phyloP scores from a whole-genome alignment of 2,113 vertebrate species.

The Nannospalax galili region DNA sequence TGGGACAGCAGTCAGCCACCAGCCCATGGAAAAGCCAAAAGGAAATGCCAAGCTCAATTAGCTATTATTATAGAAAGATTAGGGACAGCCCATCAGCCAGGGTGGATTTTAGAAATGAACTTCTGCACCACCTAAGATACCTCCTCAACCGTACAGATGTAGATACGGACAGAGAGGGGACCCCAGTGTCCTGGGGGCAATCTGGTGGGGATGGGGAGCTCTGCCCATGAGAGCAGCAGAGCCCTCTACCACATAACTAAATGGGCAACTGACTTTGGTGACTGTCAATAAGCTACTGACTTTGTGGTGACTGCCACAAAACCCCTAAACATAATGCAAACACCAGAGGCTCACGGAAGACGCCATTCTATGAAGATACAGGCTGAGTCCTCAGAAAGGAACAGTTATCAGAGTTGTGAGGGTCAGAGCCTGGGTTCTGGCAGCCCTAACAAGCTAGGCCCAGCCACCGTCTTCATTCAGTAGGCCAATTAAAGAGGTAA shows the following conservation, averaged over 20 bases:
- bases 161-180: too few species aligned
- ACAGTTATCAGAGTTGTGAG: too few species aligned
- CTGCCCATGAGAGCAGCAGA: rapidly evolving
- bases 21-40: rapidly evolving
- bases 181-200: rapidly evolving
- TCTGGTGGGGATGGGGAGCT: rapidly evolving
- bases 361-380: rapidly evolving
- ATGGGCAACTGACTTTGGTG: too few species aligned
- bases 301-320: background rate
- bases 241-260: rapidly evolving
- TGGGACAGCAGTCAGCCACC: background rate
- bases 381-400: rapidly evolving
- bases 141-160: background rate
- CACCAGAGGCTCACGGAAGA: rapidly evolving
- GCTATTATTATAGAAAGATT: background rate
- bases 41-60: too few species aligned
- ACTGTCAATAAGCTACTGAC: background rate
- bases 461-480: background rate
- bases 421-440: background rate
- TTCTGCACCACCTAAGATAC: background rate
- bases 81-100: background rate
- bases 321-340: background rate
- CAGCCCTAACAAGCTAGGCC: background rate
- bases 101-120: rapidly evolving
- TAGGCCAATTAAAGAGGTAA: background rate